Conservation (phyloP, 2,797 vertebrate species). For the Carduelis carduelis region DNA sequence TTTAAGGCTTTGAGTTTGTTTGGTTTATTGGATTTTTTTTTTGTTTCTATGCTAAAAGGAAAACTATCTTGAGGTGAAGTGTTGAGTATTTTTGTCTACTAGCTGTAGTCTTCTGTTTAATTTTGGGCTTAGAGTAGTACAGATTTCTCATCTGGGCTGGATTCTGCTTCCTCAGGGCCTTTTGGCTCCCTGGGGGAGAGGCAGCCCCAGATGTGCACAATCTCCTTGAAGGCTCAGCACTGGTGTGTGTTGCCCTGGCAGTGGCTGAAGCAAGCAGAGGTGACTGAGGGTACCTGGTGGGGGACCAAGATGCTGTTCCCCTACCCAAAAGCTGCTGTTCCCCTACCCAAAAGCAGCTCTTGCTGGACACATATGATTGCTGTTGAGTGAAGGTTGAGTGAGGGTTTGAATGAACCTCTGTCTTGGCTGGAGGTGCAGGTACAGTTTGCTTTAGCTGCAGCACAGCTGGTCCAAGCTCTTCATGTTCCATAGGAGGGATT, state of each 20-base stretch:
- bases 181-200: background rate
- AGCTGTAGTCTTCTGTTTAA: background rate
- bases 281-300: background rate
- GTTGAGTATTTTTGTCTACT: background rate
- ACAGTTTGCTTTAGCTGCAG: background rate
- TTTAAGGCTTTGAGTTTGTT: background rate
- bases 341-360: background rate
- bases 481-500: background rate
- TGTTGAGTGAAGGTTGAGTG: background rate
- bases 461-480: background rate
- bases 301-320: background rate
- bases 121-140: background rate
- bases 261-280: background rate
- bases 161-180: background rate
- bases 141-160: background rate
- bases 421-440: background rate
- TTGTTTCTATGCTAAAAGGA: background rate
- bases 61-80: background rate
- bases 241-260: background rate
- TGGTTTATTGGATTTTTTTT: background rate
- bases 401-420: background rate
- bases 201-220: background rate
- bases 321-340: background rate
- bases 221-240: background rate
- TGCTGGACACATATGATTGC: accelerated